Percentiles rank a stretch among this genome's conserved stretches.
These are phyloP conservation scores for Oscheius sp. DNA, from an alignment of 2,888 invertebrate species.

Conservation along the genomic window DNA sequence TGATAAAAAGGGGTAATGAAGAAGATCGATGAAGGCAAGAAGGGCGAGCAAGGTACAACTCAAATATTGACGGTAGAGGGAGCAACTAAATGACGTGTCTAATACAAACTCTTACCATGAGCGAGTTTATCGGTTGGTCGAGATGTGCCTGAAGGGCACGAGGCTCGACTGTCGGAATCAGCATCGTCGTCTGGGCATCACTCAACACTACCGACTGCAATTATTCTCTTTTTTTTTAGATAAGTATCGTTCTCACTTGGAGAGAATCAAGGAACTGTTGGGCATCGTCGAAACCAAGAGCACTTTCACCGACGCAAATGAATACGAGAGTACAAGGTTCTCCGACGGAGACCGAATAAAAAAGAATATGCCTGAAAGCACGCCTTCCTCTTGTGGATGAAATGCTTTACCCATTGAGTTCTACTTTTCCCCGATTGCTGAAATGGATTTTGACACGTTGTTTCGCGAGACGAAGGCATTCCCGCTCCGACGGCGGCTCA, in stretches of 20 bases:
- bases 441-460: constrained; percentile 50
- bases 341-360: constrained; percentile 45
- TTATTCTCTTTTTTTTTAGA: neutral
- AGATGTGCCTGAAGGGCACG: constrained; percentile 36
- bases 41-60: neutral
- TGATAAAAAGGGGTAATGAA: constrained; percentile 24
- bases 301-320: constrained; percentile 42
- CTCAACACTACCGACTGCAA: constrained; percentile 26
- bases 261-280: constrained; percentile 38
- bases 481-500: constrained; percentile 44
- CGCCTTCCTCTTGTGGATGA: neutral
- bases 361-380: constrained; percentile 42
- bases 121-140: constrained; percentile 22
- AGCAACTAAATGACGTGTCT: neutral
- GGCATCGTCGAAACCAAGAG: constrained; percentile 37
- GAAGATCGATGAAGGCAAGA: neutral
- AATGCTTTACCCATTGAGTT: constrained; percentile 40
- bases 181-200: constrained; percentile 38
- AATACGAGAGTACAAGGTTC: constrained; percentile 50
- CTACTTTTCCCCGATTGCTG: constrained; percentile 51
- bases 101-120: constrained; percentile 26
- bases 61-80: constrained; percentile 14
- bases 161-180: constrained; percentile 27
- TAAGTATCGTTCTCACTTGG: neutral
- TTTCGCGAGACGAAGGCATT: constrained; percentile 40